These are phyloP conservation scores for Brachionus plicatilis DNA, from an alignment of 1,140 invertebrate species.

Conservation along the genomic window DNA sequence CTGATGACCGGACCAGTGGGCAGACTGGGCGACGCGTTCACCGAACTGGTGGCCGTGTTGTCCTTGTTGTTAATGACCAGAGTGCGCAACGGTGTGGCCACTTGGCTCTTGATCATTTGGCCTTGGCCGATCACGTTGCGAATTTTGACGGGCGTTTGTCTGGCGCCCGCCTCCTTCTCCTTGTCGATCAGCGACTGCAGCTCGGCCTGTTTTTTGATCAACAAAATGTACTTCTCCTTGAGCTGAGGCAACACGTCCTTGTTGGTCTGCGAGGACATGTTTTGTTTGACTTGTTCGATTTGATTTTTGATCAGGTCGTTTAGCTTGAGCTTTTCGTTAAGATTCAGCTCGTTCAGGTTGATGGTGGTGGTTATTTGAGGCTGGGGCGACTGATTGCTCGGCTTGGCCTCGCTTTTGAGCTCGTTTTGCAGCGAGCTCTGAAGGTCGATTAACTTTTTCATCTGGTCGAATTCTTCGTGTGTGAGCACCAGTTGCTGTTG, in stretches of 20 bases:
- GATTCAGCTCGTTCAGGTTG: not conserved
- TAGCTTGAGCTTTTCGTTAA: constrained; percentile 30
- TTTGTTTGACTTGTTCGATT: constrained; percentile 20
- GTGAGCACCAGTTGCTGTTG: constrained; percentile 11
- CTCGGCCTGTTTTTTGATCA: constrained; percentile 22
- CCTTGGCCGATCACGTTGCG: not conserved
- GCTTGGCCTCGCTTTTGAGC: not conserved
- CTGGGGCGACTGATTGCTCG: not conserved
- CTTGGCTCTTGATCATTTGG: not conserved
- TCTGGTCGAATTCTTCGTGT: constrained; percentile 24
- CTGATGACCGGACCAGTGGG: not conserved
- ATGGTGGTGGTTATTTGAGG: constrained; percentile 28
- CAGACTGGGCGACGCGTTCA: not conserved
- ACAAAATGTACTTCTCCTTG: not conserved
- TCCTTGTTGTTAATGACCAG: constrained; percentile 31
- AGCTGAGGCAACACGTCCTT: not conserved
- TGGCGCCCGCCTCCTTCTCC: not conserved
- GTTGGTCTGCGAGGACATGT: not conserved
- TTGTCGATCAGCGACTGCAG: constrained; percentile 15
- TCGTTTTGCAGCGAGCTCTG: constrained; percentile 1
- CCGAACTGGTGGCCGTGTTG: not conserved
- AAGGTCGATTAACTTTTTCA: constrained; percentile 15
- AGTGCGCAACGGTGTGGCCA: not conserved
- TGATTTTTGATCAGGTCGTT: constrained; percentile 36
- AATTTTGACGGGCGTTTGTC: constrained; percentile 23